A percentile compares a stretch with the other conserved stretches of the same genome.
phyloP scores from a whole-genome alignment of 2,797 vertebrate genomes.

The Trachops cirrhosus region DNA sequence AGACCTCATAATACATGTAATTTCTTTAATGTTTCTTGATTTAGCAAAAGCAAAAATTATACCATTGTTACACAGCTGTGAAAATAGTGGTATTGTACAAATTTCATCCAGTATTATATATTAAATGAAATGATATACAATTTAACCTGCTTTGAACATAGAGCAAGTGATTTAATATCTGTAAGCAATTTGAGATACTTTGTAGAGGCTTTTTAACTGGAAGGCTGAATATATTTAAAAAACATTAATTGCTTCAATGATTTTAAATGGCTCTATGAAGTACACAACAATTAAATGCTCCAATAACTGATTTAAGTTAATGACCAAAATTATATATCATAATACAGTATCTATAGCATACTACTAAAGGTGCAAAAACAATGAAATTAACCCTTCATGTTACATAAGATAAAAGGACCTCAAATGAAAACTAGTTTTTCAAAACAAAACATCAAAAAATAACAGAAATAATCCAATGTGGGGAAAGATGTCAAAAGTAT shows the following conservation, averaged over 20 bases:
- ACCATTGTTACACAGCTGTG: neutral
- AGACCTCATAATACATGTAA: neutral
- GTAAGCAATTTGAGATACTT: conserved; percentile 63
- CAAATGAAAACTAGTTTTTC: neutral
- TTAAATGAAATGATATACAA: conserved; percentile 43
- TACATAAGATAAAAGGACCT: neutral
- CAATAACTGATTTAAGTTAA: conserved; percentile 65
- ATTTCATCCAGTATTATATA: neutral
- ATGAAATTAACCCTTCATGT: conserved; percentile 34
- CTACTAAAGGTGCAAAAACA: conserved; percentile 16
- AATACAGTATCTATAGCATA: conserved; percentile 59
- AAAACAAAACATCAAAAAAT: conserved; percentile 18
- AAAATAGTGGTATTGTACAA: neutral
- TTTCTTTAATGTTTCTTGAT: neutral
- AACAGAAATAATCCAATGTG: neutral
- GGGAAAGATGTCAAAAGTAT: neutral
- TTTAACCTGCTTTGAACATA: conserved; percentile 21
- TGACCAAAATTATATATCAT: neutral
- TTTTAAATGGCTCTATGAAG: conserved; percentile 69
- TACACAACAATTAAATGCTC: conserved; percentile 72
- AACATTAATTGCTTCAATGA: conserved; percentile 74
- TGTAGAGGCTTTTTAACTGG: conserved; percentile 37
- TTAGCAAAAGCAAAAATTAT: neutral
- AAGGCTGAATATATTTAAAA: conserved; percentile 40
- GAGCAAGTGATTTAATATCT: conserved; percentile 62